phyloP scores from a whole-genome alignment of 2,888 invertebrate species.

The Leptodirus hochenwartii region DNA sequence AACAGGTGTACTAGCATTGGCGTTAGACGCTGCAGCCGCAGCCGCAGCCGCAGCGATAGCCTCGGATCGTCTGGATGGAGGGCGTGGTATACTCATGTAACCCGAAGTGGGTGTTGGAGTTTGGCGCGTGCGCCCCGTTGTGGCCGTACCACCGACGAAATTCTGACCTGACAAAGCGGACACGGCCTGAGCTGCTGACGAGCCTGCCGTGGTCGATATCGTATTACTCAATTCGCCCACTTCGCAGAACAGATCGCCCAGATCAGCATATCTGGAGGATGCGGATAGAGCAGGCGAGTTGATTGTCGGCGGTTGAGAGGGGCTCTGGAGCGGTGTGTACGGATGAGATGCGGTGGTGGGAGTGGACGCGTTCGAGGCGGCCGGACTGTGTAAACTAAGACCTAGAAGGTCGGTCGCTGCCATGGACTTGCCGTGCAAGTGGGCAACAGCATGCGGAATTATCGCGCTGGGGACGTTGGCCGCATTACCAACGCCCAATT shows the following conservation, averaged over 20 bases:
- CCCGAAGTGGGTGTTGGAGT: constrained; percentile 59
- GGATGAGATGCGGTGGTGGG: constrained; percentile 45
- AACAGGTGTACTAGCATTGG: too few relatives aligned
- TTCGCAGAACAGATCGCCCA: constrained; percentile 71
- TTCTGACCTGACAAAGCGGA: constrained; percentile 5
- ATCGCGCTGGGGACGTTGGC: constrained; percentile 56
- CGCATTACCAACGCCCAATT: too few relatives aligned
- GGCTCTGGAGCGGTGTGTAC: constrained; percentile 65
- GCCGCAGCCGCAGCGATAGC: constrained; percentile 30
- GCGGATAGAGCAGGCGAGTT: constrained; percentile 44
- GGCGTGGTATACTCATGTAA: constrained; percentile 72
- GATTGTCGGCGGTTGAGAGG: constrained; percentile 45
- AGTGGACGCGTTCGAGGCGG: constrained; percentile 58
- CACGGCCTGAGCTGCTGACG: constrained; percentile 14
- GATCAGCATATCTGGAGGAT: constrained; percentile 35
- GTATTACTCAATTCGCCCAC: constrained; percentile 69
- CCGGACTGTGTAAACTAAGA: constrained; percentile 62
- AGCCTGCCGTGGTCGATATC: too few relatives aligned
- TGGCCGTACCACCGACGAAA: constrained; percentile 7
- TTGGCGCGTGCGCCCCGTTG: constrained; percentile 29
- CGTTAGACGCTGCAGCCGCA: too few relatives aligned
- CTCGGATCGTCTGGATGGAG: constrained; percentile 72
- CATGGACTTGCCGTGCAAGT: too few relatives aligned
- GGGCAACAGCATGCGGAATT: too few relatives aligned
- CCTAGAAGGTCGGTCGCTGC: constrained; percentile 67